Evolutionary conservation across 2,797 vertebrate species (phyloP), one percentile per base, ranked within the genome.

Genomic region (Coluber constrictor): DNA sequence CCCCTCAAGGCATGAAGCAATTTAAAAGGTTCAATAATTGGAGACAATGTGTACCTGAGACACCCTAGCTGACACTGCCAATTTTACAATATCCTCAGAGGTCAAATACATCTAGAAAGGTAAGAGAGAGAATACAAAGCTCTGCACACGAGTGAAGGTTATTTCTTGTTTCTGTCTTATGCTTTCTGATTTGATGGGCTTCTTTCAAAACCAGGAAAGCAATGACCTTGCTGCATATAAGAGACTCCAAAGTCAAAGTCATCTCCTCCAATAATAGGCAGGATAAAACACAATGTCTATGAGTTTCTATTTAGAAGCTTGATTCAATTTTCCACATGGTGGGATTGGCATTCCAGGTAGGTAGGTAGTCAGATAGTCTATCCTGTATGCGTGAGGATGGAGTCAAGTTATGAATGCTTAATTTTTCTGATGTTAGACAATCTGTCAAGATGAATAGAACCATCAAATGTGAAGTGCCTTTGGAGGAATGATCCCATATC

Each of bases 21-120:
- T 91, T 91, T 32, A 83, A 86, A 86, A 83, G 37, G 57, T 54
- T 91, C 70, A 29, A 29, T 89, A 91, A 89, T 57, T 91, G 90
- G 70, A 91, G 70, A 20, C 57, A 89, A 16, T n/a, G 12, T 74
- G 63, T 86, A 37, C 32, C 32, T 54, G 59, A 93, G 59, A 91
- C 93, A 88, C 55, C 47, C 27, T 37, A 57, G 27, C 47, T 60
- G 61, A 43, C 55, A 8, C 16, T 59, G 61, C 54, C 89, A 74
- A 70, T 32, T 74, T 55, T 57, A 37, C 18, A 70, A 37, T 51
- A 87, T 59, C 54, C 54, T 93, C 54, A 8, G 55, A 90, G 83
- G 83, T 74, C 54, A 32, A 74, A 74, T 55, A 57, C 32, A 66
- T 86, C 23, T 43, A 32, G 43, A 59, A 56, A 90, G 12, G 25